Percentiles rank a stretch among this genome's conserved stretches.
These are phyloP conservation scores for Eristalinus sepulchralis DNA, from an alignment of 2,888 invertebrate genomes.

Conservation along the genomic window DNA sequence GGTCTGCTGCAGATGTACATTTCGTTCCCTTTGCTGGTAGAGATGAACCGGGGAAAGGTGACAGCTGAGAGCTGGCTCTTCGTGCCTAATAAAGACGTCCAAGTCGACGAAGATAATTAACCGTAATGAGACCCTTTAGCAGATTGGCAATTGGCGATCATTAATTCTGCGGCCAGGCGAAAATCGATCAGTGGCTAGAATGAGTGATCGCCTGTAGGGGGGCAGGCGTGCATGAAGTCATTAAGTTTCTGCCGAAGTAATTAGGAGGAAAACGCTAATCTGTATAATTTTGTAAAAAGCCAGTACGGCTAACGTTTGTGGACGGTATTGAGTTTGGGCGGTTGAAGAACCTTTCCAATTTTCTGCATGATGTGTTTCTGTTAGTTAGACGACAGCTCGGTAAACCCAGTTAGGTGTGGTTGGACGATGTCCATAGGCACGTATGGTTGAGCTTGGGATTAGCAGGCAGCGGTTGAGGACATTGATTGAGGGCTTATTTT, in stretches of 20 bases:
- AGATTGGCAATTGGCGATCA: background rate
- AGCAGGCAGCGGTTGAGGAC: too few species aligned
- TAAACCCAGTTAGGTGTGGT: too few species aligned
- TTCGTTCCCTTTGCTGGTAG: background rate
- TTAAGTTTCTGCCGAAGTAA: background rate
- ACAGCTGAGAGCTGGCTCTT: background rate
- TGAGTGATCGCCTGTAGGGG: background rate
- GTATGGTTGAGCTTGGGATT: too few species aligned
- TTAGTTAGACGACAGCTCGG: too few species aligned
- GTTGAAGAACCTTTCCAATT: background rate
- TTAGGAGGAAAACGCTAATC: background rate
- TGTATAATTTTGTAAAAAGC: background rate
- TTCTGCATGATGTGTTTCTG: too few species aligned
- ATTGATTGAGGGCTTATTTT: too few species aligned
- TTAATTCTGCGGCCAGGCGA: background rate
- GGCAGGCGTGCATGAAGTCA: background rate
- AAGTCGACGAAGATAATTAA: background rate
- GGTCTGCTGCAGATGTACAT: constrained; percentile 24
- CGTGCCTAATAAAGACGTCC: background rate
- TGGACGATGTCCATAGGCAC: too few species aligned
- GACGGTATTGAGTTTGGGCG: background rate
- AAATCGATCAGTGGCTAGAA: background rate
- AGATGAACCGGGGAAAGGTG: background rate
- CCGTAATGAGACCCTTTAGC: background rate
- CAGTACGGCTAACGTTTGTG: background rate